Conservation (phyloP, 1,140 invertebrate species). For the Acromyrmex charruanus region DNA sequence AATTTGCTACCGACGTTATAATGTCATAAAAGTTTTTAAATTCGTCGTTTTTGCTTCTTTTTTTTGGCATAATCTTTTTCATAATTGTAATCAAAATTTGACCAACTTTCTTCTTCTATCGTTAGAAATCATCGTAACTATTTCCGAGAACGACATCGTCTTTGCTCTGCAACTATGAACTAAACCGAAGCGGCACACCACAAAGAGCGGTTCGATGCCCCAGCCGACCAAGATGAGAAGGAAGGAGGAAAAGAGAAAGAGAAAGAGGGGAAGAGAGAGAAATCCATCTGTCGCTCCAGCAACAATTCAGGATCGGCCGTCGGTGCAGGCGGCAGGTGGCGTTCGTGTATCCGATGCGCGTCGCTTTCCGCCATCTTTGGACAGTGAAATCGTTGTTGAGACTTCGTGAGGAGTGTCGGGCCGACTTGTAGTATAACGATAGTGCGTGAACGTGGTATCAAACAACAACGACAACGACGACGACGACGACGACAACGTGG, state of each 20-base stretch:
- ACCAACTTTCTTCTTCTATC: background rate
- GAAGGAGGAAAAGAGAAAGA: background rate
- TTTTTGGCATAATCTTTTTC: too few species aligned
- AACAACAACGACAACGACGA: background rate
- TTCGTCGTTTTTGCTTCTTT: too few species aligned
- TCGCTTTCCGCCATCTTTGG: conserved; percentile 77
- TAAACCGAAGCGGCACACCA: conserved; percentile 2
- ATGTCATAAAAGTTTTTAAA: too few species aligned
- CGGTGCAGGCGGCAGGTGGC: conserved; percentile 66
- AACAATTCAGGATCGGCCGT: background rate
- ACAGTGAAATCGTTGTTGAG: conserved; percentile 61
- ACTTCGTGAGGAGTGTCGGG: conserved; percentile 53
- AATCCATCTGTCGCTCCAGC: conserved; percentile 42
- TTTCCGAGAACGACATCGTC: background rate
- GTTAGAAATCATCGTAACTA: background rate
- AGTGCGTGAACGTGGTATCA: background rate
- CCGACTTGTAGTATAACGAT: background rate
- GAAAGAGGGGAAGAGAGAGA: background rate
- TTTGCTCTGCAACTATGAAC: background rate
- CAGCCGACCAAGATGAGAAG: background rate
- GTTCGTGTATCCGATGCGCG: conserved; percentile 68
- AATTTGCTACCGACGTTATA: too few species aligned
- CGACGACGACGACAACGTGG: background rate
- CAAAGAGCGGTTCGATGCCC: conserved; percentile 30
- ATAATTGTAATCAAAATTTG: too few species aligned